phyloP scores from a whole-genome alignment of 2,797 vertebrate genomes.

The Parambassis ranga region DNA sequence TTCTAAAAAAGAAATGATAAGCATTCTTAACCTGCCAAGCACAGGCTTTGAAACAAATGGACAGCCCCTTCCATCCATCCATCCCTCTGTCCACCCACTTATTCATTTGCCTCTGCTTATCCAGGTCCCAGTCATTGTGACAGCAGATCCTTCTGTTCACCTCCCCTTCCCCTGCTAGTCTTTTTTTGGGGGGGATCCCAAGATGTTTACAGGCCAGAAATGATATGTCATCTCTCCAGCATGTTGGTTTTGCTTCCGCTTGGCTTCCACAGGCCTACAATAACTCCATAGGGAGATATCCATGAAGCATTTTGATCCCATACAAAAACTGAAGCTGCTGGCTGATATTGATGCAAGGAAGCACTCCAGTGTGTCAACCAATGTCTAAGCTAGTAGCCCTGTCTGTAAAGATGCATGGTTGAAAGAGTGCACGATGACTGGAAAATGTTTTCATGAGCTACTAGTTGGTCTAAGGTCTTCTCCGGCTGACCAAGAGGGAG shows the following conservation, averaged over 20 bases:
- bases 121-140: not conserved
- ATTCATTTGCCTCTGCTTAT: constrained; percentile 9
- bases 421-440: no score
- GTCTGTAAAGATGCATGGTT: no score
- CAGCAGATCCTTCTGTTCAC: constrained; percentile 9
- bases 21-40: constrained; percentile 27
- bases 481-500: no score
- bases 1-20: constrained; percentile 18
- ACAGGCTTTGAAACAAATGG: constrained; percentile 29
- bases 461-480: no score
- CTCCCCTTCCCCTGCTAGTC: not conserved
- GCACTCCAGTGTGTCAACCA: no score
- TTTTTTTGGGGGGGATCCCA: not conserved
- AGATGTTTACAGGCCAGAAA: constrained; percentile 15
- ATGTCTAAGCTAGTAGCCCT: no score
- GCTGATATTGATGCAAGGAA: not conserved
- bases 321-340: not conserved
- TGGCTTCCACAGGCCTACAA: not conserved
- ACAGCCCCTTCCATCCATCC: not conserved
- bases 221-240: constrained; percentile 2
- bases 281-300: not conserved
- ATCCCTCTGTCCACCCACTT: not conserved
- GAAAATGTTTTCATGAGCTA: no score
- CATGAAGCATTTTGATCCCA: not conserved
- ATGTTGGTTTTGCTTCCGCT: not conserved